phyloP scores from a whole-genome alignment of 2,797 vertebrate species.

The Garrulus glandarius region DNA sequence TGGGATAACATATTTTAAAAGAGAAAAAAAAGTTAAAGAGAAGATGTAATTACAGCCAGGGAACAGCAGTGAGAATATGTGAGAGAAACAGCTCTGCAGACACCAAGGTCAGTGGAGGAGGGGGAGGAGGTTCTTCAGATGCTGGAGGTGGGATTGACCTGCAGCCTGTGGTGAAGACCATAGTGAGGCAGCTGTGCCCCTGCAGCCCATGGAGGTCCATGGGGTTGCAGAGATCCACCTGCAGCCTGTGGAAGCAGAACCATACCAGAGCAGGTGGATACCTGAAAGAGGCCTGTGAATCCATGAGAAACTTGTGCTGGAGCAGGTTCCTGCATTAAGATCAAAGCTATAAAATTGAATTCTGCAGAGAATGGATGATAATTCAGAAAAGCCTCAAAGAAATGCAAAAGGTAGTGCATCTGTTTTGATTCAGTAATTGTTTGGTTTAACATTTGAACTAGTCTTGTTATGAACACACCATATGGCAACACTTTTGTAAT shows the following conservation, averaged over 20 bases:
- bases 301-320: not conserved
- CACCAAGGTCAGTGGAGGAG: not conserved
- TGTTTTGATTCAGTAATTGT: not conserved
- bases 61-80: not conserved
- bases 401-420: not conserved
- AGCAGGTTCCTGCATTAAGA: not conserved
- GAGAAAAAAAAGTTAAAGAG: not conserved
- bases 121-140: not conserved
- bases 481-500: not conserved
- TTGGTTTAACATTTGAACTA: not conserved
- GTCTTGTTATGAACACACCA: accelerated
- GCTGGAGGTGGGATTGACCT: not conserved
- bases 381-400: not conserved
- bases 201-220: not conserved
- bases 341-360: not conserved
- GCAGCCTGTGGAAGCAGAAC: not conserved
- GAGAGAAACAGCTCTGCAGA: not conserved
- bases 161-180: not conserved
- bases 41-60: not conserved
- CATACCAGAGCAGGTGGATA: not conserved
- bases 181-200: not conserved
- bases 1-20: not conserved
- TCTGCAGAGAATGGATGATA: not conserved
- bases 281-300: not conserved
- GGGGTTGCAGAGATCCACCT: not conserved